Percentiles rank a stretch among this genome's conserved stretches.
Conservation (phyloP, 2,797 vertebrate species). For the Halcyon badia region DNA sequence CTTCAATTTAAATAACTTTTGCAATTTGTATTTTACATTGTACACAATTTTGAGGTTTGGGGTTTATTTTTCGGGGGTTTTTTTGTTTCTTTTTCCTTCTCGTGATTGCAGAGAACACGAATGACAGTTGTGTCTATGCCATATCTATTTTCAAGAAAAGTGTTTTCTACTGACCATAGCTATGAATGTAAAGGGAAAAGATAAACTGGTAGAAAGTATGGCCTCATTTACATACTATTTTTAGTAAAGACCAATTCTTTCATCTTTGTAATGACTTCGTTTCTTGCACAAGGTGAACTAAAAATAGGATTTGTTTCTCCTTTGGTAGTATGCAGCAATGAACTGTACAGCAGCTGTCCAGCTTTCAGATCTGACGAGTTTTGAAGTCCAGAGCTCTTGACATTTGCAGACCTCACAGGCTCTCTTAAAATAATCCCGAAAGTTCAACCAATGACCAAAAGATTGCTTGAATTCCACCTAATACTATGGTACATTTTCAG, state of each 20-base stretch:
- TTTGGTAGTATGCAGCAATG: slow-evolving; percentile 24
- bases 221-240: slow-evolving; percentile 70
- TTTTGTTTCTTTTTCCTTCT: not conserved
- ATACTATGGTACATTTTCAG: not conserved
- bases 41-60: not conserved
- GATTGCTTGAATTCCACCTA: not conserved
- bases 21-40: not conserved
- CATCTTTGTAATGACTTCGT: slow-evolving; percentile 56
- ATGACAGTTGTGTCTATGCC: not conserved
- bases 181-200: slow-evolving; percentile 41
- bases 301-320: slow-evolving; percentile 65
- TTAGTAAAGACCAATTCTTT: slow-evolving; percentile 65
- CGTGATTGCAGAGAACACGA: not conserved
- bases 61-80: not conserved
- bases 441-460: not conserved
- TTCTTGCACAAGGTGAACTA: slow-evolving; percentile 67
- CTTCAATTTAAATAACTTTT: not conserved
- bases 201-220: slow-evolving; percentile 38
- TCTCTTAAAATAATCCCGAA: slow-evolving; percentile 39
- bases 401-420: slow-evolving; percentile 26
- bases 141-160: slow-evolving; percentile 6
- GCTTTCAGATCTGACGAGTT: slow-evolving; percentile 28
- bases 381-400: slow-evolving; percentile 44
- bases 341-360: slow-evolving; percentile 62
- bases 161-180: not conserved